Evolutionary conservation across 2,797 vertebrate species (phyloP).

Genomic region (Triplophysa bombifrons): DNA sequence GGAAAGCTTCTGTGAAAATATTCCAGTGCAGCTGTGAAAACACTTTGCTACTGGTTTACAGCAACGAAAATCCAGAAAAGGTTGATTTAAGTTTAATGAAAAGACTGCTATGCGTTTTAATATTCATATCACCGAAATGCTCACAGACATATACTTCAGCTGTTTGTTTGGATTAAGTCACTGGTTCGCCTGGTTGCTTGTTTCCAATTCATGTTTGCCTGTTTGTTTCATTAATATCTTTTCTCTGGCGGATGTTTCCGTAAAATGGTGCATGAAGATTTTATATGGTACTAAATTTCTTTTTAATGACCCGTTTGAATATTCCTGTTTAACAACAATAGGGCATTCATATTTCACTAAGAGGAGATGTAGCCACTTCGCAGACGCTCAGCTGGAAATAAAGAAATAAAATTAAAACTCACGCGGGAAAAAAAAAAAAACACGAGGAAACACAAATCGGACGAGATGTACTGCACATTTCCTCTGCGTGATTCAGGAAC

Average conservation of each 20-base stretch:
- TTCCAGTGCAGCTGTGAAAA: conserved; percentile 8
- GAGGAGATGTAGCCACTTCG: conserved; percentile 75
- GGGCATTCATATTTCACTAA: conserved; percentile 80
- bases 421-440: no score
- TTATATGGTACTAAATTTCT: conserved; percentile 79
- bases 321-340: conserved; percentile 79
- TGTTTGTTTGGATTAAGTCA: conserved; percentile 72
- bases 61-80: conserved; percentile 48
- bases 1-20: conserved; percentile 7
- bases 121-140: conserved; percentile 76
- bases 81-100: conserved; percentile 69
- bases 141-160: conserved; percentile 72
- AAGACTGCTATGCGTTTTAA: conserved; percentile 64
- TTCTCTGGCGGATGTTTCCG: conserved; percentile 79
- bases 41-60: not conserved
- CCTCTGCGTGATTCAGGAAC: conserved; percentile 58
- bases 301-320: conserved; percentile 82
- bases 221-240: conserved; percentile 81
- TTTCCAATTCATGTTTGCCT: conserved; percentile 74
- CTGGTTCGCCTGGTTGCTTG: conserved; percentile 55
- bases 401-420: conserved; percentile 61
- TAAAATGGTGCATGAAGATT: conserved; percentile 81
- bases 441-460: conserved; percentile 40
- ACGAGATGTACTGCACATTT: conserved; percentile 59
- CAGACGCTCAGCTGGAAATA: conserved; percentile 67